Base-by-base conservation (phyloP, 35 echinoderm and acorn worm genomes). In the Amphiura filiformis region DNA sequence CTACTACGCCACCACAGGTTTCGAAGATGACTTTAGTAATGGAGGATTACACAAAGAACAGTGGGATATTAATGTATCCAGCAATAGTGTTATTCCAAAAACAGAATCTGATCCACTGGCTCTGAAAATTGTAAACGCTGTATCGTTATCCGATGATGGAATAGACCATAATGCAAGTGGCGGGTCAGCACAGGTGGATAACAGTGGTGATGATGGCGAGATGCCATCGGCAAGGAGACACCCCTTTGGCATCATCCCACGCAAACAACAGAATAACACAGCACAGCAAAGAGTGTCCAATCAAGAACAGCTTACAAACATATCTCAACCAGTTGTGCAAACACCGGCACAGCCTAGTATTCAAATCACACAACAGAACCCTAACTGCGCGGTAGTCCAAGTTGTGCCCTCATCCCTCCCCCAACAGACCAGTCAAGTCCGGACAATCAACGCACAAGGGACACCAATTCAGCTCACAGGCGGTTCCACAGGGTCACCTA, bases 1-100 rank as follows among this genome's bases (percentile, higher is more conserved):
- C n/a, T 87, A 87, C 76, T 87, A 87, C 32, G 85, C 47, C 37
- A 87, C 70, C 3, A 18, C 7, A 70, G 28, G 7, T 70, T n/a
- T 70, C 2, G 61, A 70, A 70, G 26, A 3, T 23, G 61, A 5
- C 28, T 70, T 70, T 70, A 13, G 61, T 70, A 70, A 70, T 70
- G 61, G 61, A 26, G 61, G 61, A 13, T 70, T 70, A n/a, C 61
- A 30, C 9, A 11, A n/a, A 3, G 61, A 70, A 30, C 61, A 70
- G 28, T 70, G 61, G 61, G 61, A 70, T 70, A 70, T 70, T 30
- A n/a, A 70, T 70, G 61, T 70, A 15, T 70, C 61, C 28, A 30
- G 11, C 4, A n/a, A 11, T 70, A 4, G 28, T 30, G 4, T 4
- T 47, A 17, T 4, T 9, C 5, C 41, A 4, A 47, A 47, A 17